Conservation (phyloP, 2,113 vertebrate genomes). For the Chlamydotis undulata region DNA sequence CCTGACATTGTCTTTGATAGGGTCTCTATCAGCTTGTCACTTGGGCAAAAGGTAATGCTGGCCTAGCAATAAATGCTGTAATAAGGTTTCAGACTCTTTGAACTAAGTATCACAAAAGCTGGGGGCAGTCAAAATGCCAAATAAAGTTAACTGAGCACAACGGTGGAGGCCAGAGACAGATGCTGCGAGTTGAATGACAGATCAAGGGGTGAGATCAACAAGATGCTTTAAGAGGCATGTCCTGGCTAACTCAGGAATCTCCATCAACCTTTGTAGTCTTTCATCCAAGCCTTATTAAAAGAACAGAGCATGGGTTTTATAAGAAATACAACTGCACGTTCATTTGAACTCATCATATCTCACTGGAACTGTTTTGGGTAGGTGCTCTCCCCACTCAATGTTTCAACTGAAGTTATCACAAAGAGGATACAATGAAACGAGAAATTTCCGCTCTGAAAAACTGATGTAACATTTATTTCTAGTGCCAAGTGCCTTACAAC, state of each 20-base stretch:
- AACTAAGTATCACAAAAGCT: conserved; percentile 27
- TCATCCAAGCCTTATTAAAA: background rate
- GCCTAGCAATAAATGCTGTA: background rate
- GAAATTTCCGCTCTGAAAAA: background rate
- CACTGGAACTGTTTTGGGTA: background rate
- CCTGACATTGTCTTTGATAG: background rate
- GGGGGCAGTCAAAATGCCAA: conserved; percentile 12
- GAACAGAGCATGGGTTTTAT: background rate
- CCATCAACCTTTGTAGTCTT: background rate
- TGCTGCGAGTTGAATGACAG: background rate
- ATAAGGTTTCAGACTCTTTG: background rate
- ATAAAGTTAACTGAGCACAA: conserved; percentile 20
- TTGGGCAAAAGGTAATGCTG: background rate
- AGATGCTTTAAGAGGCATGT: conserved; percentile 27
- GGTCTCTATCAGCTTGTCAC: background rate
- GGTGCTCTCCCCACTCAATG: background rate
- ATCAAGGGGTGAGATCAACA: conserved; percentile 3
- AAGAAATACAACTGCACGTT: background rate
- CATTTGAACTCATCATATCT: background rate
- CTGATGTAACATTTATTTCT: background rate
- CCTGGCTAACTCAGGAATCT: conserved; percentile 4
- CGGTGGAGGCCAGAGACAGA: background rate
- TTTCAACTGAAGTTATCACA: background rate
- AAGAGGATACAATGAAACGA: background rate
- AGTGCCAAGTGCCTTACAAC: background rate